phyloP scores from a whole-genome alignment of 2,797 vertebrate genomes.

The Hipposideros larvatus region DNA sequence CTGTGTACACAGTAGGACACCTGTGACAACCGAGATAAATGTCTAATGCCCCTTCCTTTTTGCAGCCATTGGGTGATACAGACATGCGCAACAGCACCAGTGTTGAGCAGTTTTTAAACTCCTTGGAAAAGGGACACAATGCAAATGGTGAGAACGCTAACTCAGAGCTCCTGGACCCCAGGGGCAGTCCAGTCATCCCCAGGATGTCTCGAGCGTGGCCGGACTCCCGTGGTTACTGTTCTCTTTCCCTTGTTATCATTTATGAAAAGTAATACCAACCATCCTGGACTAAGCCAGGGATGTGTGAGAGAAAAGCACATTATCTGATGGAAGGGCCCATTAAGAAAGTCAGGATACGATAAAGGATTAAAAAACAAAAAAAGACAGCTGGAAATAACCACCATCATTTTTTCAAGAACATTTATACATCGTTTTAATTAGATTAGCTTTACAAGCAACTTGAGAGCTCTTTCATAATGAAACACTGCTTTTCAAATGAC shows the following conservation, averaged over 20 bases:
- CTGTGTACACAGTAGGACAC: neutral
- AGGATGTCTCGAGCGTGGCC: neutral
- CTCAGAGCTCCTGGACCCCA: neutral
- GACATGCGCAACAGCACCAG: neutral
- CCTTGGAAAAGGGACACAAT: neutral
- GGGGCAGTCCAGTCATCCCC: neutral
- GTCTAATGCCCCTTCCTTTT: neutral
- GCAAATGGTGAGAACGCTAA: neutral
- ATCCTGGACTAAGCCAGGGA: neutral
- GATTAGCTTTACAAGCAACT: slow-evolving; percentile 91
- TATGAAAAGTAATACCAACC: neutral
- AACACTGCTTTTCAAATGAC: slow-evolving; percentile 88
- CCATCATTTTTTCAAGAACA: slow-evolving; percentile 86
- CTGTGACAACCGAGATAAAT: neutral
- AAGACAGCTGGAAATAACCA: slow-evolving; percentile 82
- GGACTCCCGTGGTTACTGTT: neutral
- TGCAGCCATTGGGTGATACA: neutral
- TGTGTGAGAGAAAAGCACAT: neutral
- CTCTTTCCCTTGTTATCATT: neutral
- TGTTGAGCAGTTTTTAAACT: neutral
- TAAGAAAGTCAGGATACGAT: neutral
- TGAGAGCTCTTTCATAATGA: slow-evolving; percentile 88
- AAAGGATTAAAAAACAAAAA: neutral
- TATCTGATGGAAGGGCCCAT: neutral
- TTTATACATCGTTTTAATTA: slow-evolving; percentile 91